These are phyloP conservation scores for Thunnus albacares DNA, from an alignment of 2,797 vertebrate species.

Conservation along the genomic window DNA sequence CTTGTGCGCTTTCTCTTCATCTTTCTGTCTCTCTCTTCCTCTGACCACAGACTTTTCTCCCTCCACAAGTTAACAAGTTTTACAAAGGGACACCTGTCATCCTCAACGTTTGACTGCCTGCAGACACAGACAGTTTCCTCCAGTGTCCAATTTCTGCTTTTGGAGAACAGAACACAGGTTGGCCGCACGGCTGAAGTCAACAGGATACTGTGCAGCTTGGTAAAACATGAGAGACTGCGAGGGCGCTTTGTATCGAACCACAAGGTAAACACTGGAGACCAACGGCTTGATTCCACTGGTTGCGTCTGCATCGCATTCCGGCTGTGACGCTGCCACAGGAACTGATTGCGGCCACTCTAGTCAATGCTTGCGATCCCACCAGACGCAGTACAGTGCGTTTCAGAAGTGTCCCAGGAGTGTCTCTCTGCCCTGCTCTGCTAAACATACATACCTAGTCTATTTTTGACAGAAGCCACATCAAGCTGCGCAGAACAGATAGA, in stretches of 20 bases:
- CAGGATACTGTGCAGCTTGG: neutral
- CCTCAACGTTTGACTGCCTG: conserved; percentile 21
- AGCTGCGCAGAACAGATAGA: too few species aligned
- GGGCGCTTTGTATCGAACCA: conserved; percentile 13
- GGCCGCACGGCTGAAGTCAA: conserved; percentile 19
- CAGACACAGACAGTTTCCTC: conserved; percentile 13
- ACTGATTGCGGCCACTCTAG: too few species aligned
- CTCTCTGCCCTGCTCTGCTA: too few species aligned
- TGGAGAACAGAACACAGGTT: conserved; percentile 12
- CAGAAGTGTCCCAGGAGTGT: too few species aligned
- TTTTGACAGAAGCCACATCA: too few species aligned
- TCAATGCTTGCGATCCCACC: too few species aligned
- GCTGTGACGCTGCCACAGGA: too few species aligned
- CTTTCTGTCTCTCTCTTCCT: conserved; percentile 4
- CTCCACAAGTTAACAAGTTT: conserved; percentile 39
- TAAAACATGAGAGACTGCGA: conserved; percentile 40
- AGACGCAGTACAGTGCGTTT: too few species aligned
- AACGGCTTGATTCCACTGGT: neutral
- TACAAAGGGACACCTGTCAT: conserved; percentile 33
- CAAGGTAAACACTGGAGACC: conserved; percentile 39
- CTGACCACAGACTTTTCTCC: conserved; percentile 46
- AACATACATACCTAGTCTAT: too few species aligned
- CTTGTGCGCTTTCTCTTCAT: conserved; percentile 40
- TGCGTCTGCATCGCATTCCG: too few species aligned
- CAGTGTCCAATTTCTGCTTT: conserved; percentile 5